Evolutionary conservation across 2,797 vertebrate genomes (phyloP).

Genomic region (Poecilia picta): DNA sequence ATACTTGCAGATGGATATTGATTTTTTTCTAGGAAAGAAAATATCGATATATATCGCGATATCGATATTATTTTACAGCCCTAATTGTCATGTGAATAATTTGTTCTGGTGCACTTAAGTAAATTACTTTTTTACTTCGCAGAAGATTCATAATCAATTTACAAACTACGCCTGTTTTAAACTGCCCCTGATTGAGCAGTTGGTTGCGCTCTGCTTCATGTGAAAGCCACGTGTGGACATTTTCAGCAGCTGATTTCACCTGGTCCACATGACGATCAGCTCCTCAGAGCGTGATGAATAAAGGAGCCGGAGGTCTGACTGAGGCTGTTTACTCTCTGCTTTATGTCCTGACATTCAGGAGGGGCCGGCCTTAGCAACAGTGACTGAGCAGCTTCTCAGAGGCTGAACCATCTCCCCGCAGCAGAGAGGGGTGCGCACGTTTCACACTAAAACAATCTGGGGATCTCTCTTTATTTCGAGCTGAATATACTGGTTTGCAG

Average conservation of each 20-base stretch:
- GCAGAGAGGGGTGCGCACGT: conserved; percentile 41
- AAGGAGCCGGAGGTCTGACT: conserved; percentile 23
- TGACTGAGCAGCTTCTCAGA: conserved; percentile 79
- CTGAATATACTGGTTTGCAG: background rate
- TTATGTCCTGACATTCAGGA: conserved; percentile 68
- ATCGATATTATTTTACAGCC: too few species aligned
- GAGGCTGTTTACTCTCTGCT: conserved; percentile 58
- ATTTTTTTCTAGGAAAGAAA: too few species aligned
- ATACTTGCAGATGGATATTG: too few species aligned
- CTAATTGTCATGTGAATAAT: too few species aligned
- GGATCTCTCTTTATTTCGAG: background rate
- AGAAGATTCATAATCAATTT: background rate
- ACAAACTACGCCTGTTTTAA: background rate
- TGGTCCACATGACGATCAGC: background rate
- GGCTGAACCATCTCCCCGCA: conserved; percentile 64
- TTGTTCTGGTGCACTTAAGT: background rate
- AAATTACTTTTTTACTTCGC: background rate
- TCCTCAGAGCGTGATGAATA: background rate
- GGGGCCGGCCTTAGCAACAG: conserved; percentile 75
- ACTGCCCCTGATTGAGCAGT: conserved; percentile 24
- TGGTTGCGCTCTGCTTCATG: conserved; percentile 14
- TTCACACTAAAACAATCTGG: conserved; percentile 2
- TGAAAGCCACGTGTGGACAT: conserved; percentile 13
- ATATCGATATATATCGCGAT: too few species aligned
- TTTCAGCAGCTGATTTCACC: background rate